Evolutionary conservation across 1,140 invertebrate genomes (phyloP), one percentile per base, ranked within the genome.

Genomic region (Nixonia krombeini): DNA sequence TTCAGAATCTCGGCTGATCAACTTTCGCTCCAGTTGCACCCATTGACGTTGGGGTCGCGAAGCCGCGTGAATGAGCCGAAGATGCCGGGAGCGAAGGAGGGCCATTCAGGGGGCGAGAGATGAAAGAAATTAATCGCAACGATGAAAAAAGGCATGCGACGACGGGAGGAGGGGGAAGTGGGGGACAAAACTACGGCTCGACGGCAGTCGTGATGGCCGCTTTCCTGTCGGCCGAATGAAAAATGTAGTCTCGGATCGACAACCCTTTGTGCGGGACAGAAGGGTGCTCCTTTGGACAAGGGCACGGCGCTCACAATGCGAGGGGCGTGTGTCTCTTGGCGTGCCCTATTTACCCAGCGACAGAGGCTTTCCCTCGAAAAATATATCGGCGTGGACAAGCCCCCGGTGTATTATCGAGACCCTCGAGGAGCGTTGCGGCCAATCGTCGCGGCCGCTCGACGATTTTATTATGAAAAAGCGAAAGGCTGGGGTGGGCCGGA

Each of bases 281-380:
- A 72, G 68, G 73, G 75, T 70, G 67, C 72, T 63, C 65, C 72
- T 74, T 72, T 44, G 59, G 70, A 72, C 70, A 75, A 77, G 69
- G 75, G 73, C 72, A 70, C 67, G 49, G 23, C 40, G 50, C 49
- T 56, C 61, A 79, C 76, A 81, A 81, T 75, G 58, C 70, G 56
- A 73, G 76, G 79, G 79, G 79, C 75, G 79, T 81, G 76, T 81
- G 79, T 81, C 78, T 77, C 76, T 73, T 78, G 59, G 73, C 72
- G 73, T 77, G 80, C 75, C 72, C 81, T 78, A 83, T 82, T 82
- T 82, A 77, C 75, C 58, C 72, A 79, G 72, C 75, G 72, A 74
- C 74, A 77, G 64, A 52, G 56, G 55, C 61, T 59, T 49, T 61
- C 63, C 66, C 37, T 69, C 35, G 47, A 40, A 38, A 61, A 65